A percentile compares a stretch with the other conserved stretches of the same genome.
These are phyloP conservation scores for Glaucomys volans DNA, from an alignment of 2,113 vertebrate genomes.

Conservation along the genomic window DNA sequence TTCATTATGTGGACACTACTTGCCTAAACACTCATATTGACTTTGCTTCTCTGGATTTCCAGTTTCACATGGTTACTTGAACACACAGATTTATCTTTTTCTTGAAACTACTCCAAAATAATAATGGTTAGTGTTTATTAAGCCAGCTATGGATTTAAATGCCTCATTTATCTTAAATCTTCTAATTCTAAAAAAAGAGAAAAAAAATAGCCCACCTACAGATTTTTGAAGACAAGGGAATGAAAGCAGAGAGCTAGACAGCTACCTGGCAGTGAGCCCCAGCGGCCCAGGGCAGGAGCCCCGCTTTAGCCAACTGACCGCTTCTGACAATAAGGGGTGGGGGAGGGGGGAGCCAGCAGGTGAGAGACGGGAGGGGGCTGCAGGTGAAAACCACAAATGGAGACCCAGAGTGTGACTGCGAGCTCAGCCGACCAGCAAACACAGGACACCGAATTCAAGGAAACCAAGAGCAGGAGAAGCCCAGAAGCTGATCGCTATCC, in stretches of 20 bases:
- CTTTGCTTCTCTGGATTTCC: background rate
- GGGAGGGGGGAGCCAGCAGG: too few relatives aligned
- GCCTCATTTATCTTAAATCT: background rate
- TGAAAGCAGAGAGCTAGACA: background rate
- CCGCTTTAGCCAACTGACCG: background rate
- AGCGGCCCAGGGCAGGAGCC: too few relatives aligned
- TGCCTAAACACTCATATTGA: background rate
- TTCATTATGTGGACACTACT: background rate
- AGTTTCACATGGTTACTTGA: background rate
- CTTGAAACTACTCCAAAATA: slow-evolving; percentile 1
- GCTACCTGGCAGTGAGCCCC: background rate
- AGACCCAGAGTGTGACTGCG: background rate
- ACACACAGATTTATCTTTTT: background rate
- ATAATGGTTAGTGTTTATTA: slow-evolving; percentile 5
- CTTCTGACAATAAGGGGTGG: background rate
- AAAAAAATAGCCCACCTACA: background rate
- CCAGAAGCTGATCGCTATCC: background rate
- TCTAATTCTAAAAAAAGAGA: background rate
- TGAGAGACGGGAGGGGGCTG: too few relatives aligned
- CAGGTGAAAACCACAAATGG: background rate
- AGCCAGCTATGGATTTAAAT: background rate
- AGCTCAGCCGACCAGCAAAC: background rate
- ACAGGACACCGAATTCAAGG: background rate
- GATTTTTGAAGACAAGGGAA: background rate
- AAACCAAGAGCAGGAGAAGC: background rate